phyloP scores from a whole-genome alignment of 2,888 invertebrate genomes.

The Limenitis camilla region DNA sequence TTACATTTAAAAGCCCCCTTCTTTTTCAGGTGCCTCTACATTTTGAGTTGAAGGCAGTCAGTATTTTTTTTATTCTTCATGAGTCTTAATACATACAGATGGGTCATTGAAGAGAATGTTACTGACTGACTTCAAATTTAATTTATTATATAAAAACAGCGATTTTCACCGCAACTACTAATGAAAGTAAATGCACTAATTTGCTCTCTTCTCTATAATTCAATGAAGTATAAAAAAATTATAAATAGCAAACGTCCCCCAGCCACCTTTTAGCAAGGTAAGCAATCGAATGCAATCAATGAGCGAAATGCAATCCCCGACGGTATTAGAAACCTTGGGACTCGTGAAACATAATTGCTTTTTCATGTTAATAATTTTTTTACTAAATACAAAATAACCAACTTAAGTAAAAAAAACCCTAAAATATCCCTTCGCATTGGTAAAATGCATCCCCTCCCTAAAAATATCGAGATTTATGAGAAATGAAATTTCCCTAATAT shows the following conservation, averaged over 20 bases:
- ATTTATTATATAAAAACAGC: too few relatives aligned
- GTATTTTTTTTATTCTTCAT: too few relatives aligned
- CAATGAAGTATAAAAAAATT: conserved; percentile 32
- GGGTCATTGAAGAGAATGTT: background rate
- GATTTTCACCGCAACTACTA: conserved; percentile 13
- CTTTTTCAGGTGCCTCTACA: too few relatives aligned
- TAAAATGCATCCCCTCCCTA: conserved; percentile 72
- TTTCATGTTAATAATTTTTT: conserved; percentile 8
- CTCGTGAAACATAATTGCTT: conserved; percentile 21
- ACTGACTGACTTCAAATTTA: too few relatives aligned
- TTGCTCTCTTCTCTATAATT: conserved; percentile 24
- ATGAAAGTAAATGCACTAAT: conserved; percentile 24
- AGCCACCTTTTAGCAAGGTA: conserved; percentile 52
- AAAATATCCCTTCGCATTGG: conserved; percentile 69
- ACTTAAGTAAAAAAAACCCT: conserved; percentile 34
- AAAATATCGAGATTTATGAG: conserved; percentile 57
- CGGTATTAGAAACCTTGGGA: conserved; percentile 23
- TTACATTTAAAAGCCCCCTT: background rate
- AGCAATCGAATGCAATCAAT: conserved; percentile 64
- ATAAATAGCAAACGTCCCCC: conserved; percentile 49
- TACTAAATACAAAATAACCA: conserved; percentile 4
- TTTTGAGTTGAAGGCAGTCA: too few relatives aligned
- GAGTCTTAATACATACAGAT: too few relatives aligned
- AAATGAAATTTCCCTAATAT: conserved; percentile 37
- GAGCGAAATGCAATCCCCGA: conserved; percentile 44